phyloP scores from a whole-genome alignment of 2,113 vertebrate species.

The Conger conger region DNA sequence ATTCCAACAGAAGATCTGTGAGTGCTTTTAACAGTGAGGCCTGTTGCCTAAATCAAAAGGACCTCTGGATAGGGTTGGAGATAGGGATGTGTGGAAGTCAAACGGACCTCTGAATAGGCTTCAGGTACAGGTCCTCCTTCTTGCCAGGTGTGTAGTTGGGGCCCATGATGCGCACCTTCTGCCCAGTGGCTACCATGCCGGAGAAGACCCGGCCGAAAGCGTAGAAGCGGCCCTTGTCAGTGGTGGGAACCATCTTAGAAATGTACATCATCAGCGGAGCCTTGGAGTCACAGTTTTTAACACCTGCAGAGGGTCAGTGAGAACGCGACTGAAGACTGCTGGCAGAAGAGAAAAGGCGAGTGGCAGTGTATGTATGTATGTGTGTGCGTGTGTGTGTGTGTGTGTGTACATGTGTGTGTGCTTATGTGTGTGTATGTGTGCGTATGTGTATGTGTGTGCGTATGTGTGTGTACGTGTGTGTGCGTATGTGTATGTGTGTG shows the following conservation, averaged over 20 bases:
- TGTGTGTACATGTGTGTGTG: neutral
- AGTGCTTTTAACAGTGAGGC: neutral
- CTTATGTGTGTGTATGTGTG: too few relatives aligned
- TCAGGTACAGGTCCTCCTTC: slow-evolving; percentile 67
- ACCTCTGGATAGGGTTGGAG: slow-evolving; percentile 68
- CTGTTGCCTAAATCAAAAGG: neutral
- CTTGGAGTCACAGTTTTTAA: slow-evolving; percentile 66
- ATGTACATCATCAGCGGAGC: slow-evolving; percentile 65
- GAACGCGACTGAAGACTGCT: neutral
- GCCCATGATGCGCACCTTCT: slow-evolving; percentile 63
- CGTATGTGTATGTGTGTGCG: neutral
- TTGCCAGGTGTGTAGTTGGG: slow-evolving; percentile 65
- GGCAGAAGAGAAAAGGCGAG: neutral
- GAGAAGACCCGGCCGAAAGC: slow-evolving; percentile 65
- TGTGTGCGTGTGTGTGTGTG: neutral
- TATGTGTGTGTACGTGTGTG: too few relatives aligned
- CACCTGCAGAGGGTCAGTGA: slow-evolving; percentile 38
- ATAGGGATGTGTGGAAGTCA: too few relatives aligned
- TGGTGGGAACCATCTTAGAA: slow-evolving; percentile 64
- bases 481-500: neutral
- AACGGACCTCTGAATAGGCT: slow-evolving; percentile 62
- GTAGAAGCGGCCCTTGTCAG: slow-evolving; percentile 63
- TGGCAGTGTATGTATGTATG: neutral
- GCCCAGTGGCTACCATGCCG: slow-evolving; percentile 57
- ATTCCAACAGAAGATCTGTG: neutral